Evolutionary conservation across 2,888 invertebrate genomes (phyloP).

Genomic region (Lasioglossum villosulum): DNA sequence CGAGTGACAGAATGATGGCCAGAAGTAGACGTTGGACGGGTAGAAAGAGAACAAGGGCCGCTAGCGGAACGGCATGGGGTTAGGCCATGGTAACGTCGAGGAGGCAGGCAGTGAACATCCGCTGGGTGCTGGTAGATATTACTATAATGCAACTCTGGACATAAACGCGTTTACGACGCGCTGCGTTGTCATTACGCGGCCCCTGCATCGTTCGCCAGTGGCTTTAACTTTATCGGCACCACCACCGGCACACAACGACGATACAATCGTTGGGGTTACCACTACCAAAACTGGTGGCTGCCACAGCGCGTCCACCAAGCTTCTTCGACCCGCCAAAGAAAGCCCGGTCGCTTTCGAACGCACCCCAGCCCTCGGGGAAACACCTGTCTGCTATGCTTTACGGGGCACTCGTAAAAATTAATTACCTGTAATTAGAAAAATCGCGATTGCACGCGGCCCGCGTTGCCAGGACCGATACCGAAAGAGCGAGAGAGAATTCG

Average conservation of each 20-base stretch:
- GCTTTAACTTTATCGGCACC: slow-evolving; percentile 83
- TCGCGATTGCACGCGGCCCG: slow-evolving; percentile 41
- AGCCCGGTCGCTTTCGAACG: slow-evolving; percentile 38
- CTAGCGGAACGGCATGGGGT: slow-evolving; percentile 44
- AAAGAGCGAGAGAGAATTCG: background rate
- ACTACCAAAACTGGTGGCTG: slow-evolving; percentile 59
- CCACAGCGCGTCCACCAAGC: slow-evolving; percentile 36
- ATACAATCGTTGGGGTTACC: slow-evolving; percentile 62
- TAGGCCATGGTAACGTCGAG: slow-evolving; percentile 64
- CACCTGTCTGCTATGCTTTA: slow-evolving; percentile 80
- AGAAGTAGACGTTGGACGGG: slow-evolving; percentile 26
- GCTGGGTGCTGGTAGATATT: slow-evolving; percentile 81
- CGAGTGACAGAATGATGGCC: slow-evolving; percentile 42
- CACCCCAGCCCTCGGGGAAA: slow-evolving; percentile 62
- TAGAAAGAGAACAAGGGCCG: slow-evolving; percentile 52
- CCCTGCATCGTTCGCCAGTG: slow-evolving; percentile 82
- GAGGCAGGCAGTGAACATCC: slow-evolving; percentile 75
- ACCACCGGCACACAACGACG: slow-evolving; percentile 71
- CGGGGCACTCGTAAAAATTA: slow-evolving; percentile 79
- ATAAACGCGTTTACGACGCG: slow-evolving; percentile 84
- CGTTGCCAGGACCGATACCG: background rate
- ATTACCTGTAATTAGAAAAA: slow-evolving; percentile 80
- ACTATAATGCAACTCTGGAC: slow-evolving; percentile 84
- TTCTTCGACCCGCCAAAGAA: slow-evolving; percentile 37
- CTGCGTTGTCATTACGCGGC: slow-evolving; percentile 84